Evolutionary conservation across 2,888 invertebrate species (phyloP), one percentile per base, ranked within the genome.

Genomic region (Drosophila colorata): DNA sequence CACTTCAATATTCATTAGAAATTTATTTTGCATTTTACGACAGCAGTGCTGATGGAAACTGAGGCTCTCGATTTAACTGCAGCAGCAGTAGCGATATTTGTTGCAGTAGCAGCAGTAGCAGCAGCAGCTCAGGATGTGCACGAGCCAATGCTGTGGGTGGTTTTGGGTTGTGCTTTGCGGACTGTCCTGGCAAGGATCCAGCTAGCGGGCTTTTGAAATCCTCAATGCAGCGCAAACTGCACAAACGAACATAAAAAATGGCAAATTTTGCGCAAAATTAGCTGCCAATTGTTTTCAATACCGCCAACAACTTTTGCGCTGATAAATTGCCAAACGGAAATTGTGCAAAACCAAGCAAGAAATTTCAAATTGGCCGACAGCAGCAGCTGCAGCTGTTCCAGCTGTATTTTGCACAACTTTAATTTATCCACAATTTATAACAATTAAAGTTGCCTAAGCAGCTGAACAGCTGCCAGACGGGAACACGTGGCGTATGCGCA

Each of bases 1-100:
- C 86, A 85, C 86, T 85, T 84, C 86, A 85, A 82, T 85, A 86
- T 85, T 85, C 85, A 85, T 85, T 85, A 82, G 82, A 85, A 84
- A 84, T 81, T 69, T 85, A 86, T 81, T 86, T 85, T 84, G 61
- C 67, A 67, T 81, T 83, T 81, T 70, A 58, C 78, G 78, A 81
- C 55, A 69, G 71, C 67, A 61, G 40, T 53, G 59, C 59, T 44
- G 60, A 64, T 64, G 51, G 59, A 66, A 67, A 49, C 70, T 58
- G 28, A 55, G 53, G 47, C 46, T 35, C 33, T 47, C 25, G 40
- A 61, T 41, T 61, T 40, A 38, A 40, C 41, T 58, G 69, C 64
- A 64, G 48, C n/a, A 33, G 33, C 40, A 47, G 35, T 28, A 40
- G 25, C 4, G n/a, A n/a, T n/a, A n/a, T n/a, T n/a, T n/a, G n/a